Base-by-base conservation (phyloP, 1,140 invertebrate genomes). In the Dufourea novaeangliae region DNA sequence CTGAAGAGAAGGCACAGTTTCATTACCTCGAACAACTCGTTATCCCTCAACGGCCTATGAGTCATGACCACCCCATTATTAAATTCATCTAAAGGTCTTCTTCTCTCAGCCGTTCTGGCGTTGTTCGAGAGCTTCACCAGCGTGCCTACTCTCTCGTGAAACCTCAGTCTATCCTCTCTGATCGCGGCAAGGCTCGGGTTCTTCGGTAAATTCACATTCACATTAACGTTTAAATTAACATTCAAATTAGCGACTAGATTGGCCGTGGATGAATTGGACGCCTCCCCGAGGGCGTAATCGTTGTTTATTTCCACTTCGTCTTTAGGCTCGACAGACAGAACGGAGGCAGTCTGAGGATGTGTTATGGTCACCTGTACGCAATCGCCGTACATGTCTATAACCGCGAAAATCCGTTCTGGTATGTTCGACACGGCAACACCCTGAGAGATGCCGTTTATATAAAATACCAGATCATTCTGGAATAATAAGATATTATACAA, bases 1-100 rank as follows among this genome's bases (percentile, higher is more conserved):
- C n/a, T n/a, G n/a, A n/a, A n/a, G n/a, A n/a, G n/a, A n/a, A n/a
- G n/a, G n/a, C n/a, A n/a, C n/a, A n/a, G n/a, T 29, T 37, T 11
- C 2, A 32, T 39, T 87, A 98, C 97, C 93, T 99, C 98, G 92
- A 99, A 99, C 4, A 99, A 91, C 92, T 98, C 98, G 88, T 98
- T 96, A 89, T 98, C 97, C 72, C 94, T 92, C 17, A 99, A 90
- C 1, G 97, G 95, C 62, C 98, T 94, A 87, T 98, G 97, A 0
- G 97, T 98, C 96, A 98, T 97, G 0, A 98, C 97, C 12, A 98
- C 97, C 7, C 97, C 97, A 91, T 98, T 98, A 91, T 98, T 98
- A 88, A 99, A 99, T 91, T 99, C 98, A 89, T 98, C 98, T n/a
- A 97, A 90, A 1, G 98, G 97, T 79, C 96, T 92, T 61, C 96